Evolutionary conservation across 2,888 invertebrate genomes (phyloP).

Genomic region (Bhutanitis thaidina): DNA sequence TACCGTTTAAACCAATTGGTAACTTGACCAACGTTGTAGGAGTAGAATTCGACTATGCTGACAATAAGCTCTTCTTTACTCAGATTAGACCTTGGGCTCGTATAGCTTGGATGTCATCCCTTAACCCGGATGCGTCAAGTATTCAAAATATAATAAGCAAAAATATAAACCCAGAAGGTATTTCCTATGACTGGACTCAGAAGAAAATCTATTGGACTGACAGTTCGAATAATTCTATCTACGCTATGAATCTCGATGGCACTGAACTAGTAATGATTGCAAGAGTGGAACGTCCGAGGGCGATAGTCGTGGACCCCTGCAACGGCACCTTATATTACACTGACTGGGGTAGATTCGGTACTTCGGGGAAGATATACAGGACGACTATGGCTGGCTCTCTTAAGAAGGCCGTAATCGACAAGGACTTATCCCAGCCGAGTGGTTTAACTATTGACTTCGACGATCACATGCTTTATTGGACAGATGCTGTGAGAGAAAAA

Average conservation of each 20-base stretch:
- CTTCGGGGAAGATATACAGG: conserved; percentile 94
- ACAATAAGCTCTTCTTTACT: conserved; percentile 93
- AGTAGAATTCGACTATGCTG: conserved; percentile 95
- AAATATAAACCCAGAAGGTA: conserved; percentile 95
- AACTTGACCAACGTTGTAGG: conserved; percentile 96
- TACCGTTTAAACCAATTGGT: conserved; percentile 91
- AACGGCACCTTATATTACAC: conserved; percentile 97
- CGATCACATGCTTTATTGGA: conserved; percentile 96
- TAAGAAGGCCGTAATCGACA: conserved; percentile 92
- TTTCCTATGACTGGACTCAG: conserved; percentile 98
- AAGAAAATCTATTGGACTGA: conserved; percentile 99
- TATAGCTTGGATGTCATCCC: conserved; percentile 89
- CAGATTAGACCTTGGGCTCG: conserved; percentile 95
- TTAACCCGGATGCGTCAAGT: conserved; percentile 81
- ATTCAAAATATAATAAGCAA: conserved; percentile 85
- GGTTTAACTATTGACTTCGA: conserved; percentile 97
- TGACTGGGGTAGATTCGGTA: conserved; percentile 96
- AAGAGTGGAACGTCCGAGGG: conserved; percentile 94
- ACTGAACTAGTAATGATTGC: conserved; percentile 94
- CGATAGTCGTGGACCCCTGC: conserved; percentile 98
- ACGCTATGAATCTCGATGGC: conserved; percentile 95
- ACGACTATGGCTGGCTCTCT: conserved; percentile 98
- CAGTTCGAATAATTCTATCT: conserved; percentile 95
- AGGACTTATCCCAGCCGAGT: conserved; percentile 95
- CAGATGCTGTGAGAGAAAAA: conserved; percentile 96